A percentile compares a stretch with the other conserved stretches of the same genome.
These are phyloP conservation scores for Lagopus leucura DNA, from an alignment of 2,113 vertebrate genomes.

Conservation along the genomic window DNA sequence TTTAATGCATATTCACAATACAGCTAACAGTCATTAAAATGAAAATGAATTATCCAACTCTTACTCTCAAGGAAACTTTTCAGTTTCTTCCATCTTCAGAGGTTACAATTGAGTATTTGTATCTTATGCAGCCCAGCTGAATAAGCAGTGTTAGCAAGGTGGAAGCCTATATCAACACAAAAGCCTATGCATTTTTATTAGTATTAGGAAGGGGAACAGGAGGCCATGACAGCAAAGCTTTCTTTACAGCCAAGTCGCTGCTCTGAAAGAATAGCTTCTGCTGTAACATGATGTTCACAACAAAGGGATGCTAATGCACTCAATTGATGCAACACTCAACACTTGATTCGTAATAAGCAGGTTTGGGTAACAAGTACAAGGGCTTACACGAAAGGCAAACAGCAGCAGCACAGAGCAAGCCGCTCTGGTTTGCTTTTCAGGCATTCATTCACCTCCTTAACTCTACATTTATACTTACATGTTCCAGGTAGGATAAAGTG, in stretches of 20 bases:
- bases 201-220: neutral
- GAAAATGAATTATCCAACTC: neutral
- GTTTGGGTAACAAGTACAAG: neutral
- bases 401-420: neutral
- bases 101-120: neutral
- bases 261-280: neutral
- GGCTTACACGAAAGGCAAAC: neutral
- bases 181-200: neutral
- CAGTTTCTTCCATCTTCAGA: neutral
- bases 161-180: neutral
- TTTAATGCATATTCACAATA: neutral
- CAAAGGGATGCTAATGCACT: neutral
- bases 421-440: neutral
- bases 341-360: neutral
- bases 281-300: neutral
- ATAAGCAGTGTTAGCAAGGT: neutral
- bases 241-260: neutral
- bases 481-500: neutral
- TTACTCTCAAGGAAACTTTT: neutral
- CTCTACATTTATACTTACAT: neutral
- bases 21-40: conserved; percentile 31
- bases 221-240: neutral
- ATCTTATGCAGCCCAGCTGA: neutral
- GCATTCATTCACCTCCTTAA: neutral
- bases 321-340: neutral